Base-by-base conservation (phyloP, 1,140 invertebrate genomes). In the Bombus superbus region DNA sequence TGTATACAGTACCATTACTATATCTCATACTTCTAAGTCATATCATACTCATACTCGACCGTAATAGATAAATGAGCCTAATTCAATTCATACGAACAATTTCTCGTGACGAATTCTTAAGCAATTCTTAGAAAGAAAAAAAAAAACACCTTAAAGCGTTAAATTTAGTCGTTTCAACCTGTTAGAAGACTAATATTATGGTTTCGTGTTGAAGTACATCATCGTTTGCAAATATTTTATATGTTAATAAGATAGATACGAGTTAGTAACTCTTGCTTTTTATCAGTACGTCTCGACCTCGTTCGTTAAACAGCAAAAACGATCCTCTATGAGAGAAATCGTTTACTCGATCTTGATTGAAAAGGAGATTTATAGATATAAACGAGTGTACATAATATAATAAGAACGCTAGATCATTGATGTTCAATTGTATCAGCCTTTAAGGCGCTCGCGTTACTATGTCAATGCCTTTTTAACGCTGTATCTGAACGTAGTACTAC, bases 391-490 rank as follows among this genome's bases (percentile, higher is more conserved):
- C 47, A 38, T 22, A 25, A 28, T 3, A 32, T 40, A 71, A 66
- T 35, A 81, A 22, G 25, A 13, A 35, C 1, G 1, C 6, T 28
- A n/a, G 1, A 80, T 9, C 32, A 69, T 25, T 13, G 28, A 38
- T 38, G 79, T 81, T 42, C 35, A 35, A 73, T 76, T 76, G 66
- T 10, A 35, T 38, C 2, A 57, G 22, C 22, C 28, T 81, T 81
- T 59, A 57, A 59, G 47, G 9, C 18, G 15, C 35, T 53, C 42
- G 47, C 5, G 64, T 84, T 84, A 84, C 75, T 84, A 15, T 84
- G 82, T 84, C 82, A 78, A 84, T 84, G 82, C 38, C 66, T 84
- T 28, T 10, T 76, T 57, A 71, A 78, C 32, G 35, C 40, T 28
- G 81, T 76, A 66, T 69, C 75, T 47, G 78, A 84, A n/a, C 44